Base-by-base conservation (phyloP, 2,888 invertebrate species). In the Drosophila heteroneura region DNA sequence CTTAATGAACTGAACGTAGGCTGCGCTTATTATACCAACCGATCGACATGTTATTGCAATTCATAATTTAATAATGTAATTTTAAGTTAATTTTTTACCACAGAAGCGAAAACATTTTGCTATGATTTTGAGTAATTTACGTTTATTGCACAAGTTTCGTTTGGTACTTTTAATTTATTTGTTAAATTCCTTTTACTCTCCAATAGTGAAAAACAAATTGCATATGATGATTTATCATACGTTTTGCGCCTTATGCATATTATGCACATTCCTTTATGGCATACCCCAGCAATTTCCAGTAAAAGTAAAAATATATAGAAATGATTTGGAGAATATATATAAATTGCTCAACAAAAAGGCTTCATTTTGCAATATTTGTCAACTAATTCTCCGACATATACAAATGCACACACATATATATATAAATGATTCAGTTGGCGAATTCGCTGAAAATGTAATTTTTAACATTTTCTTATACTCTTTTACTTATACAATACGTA, bases 321-420 rank as follows among this genome's bases (percentile, higher is more conserved):
- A 39, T 66, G 35, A 54, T 66, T 74, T 67, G 16, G 72, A 63
- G 37, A 53, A 47, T 60, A 41, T 30, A 14, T n/a, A 30, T 30
- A 51, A 69, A 37, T 28, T 58, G 49, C 56, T 44, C 66, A 61
- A 66, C 71, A 37, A 76, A 75, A 81, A 72, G 90, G 85, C 90
- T 84, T 76, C 35, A 71, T 75, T 74, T 90, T 89, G 90, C 88
- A 89, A 82, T 68, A 82, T 85, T 81, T 77, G 62, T 74, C 80
- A 77, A 77, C 75, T 69, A 72, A 77, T 72, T 72, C 64, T 75
- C 68, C 51, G 68, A 49, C 67, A 67, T 47, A 68, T 32, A 68
- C 41, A 61, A 57, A 54, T 56, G 66, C 33, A 56, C 49, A 57
- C 49, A 52, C 26, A 33, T 12, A 33, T 12, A 53, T 57, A 35